phyloP scores from a whole-genome alignment of 2,797 vertebrate genomes.

The Alcedo atthis region DNA sequence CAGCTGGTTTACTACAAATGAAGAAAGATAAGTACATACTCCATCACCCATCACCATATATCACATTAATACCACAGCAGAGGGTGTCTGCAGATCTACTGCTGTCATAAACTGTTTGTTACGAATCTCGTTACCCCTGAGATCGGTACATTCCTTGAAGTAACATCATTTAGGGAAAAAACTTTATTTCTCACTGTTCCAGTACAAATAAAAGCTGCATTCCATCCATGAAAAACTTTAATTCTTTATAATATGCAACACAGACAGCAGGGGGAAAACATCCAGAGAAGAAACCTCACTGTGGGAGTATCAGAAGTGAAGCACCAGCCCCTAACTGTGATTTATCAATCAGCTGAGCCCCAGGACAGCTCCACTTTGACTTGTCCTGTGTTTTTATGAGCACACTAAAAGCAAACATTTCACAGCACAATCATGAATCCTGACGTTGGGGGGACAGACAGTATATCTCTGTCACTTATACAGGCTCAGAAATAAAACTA shows the following conservation, averaged over 20 bases:
- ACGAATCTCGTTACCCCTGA: not conserved
- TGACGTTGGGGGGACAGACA: not conserved
- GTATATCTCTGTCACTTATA: not conserved
- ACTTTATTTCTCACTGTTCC: not conserved
- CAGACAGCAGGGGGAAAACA: not conserved
- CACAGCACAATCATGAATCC: not conserved
- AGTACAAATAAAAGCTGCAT: not conserved
- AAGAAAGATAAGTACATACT: not conserved
- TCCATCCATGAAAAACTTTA: not conserved
- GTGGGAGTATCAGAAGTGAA: not conserved
- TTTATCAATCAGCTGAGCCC: not conserved
- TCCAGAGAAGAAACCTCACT: not conserved
- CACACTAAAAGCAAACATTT: slow-evolving; percentile 1
- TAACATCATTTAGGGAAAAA: not conserved
- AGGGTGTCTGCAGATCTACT: not conserved
- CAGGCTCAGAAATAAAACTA: not conserved
- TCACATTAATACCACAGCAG: not conserved
- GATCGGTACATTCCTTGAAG: not conserved
- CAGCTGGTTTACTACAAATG: not conserved
- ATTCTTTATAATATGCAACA: not conserved
- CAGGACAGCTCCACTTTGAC: not conserved
- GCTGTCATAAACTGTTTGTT: not conserved
- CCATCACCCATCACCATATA: not conserved
- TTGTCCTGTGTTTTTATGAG: not conserved
- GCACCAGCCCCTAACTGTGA: not conserved